Base-by-base conservation (phyloP, 2,797 vertebrate species). In the Sebastes matsubarae region DNA sequence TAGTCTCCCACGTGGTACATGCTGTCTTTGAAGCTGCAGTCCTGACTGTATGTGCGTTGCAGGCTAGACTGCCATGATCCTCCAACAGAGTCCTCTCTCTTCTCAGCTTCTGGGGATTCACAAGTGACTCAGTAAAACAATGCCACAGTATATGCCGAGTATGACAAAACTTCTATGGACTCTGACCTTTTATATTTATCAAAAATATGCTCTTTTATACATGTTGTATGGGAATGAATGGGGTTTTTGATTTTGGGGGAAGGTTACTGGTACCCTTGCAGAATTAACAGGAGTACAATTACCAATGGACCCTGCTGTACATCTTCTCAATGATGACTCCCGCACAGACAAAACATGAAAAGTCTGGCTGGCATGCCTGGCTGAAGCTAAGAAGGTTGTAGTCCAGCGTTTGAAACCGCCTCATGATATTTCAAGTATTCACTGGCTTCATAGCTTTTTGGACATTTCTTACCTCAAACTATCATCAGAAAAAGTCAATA, bases 1-100 rank as follows among this genome's bases (percentile, higher is more conserved):
- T 98, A 99, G 72, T 99, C 98, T 60, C 98, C 98, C 72, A 99
- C 98, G 0, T 98, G 98, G 91, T 99, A 99, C 97, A 98, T 98
- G 87, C 97, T 98, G 91, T 99, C 98, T 90, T 98, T 98, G 93
- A 99, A 99, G 94, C 98, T 99, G 96, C 98, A 99, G 91, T 99
- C 98, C 90, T 99, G 98, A 85, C 98, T 99, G 90, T 99, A 99
- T 4, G 97, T 99, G 34, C 98, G 96, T 81, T 98, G 97, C 61
- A 97, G 94, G 70, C 90, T 96, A 2, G 97, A 96, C 82, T 97
- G 96, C 92, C 97, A 97, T 20, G 96, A 89, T 67, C 96, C 96
- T 30, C 97, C 96, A 2, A 94, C 95, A 8, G 96, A 94, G 77
- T 98, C 98, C 79, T 99, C 98, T 81, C 97, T 97, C 93, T 98